phyloP scores from a whole-genome alignment of 2,888 invertebrate genomes.

The Hedychridium roseum region DNA sequence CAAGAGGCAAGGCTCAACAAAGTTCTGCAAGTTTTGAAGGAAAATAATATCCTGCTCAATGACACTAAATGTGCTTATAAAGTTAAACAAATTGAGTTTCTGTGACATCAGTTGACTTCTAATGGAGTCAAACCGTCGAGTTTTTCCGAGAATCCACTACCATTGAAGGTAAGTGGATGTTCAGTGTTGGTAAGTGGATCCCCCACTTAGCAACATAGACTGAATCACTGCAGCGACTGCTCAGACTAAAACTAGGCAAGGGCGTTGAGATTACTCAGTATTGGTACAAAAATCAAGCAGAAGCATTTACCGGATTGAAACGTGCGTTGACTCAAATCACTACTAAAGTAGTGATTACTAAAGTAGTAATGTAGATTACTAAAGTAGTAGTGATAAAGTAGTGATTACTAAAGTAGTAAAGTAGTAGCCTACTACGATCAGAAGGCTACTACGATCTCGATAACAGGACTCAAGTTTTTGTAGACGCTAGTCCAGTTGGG shows the following conservation, averaged over 20 bases:
- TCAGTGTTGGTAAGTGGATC: no score
- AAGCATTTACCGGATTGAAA: conserved; percentile 11
- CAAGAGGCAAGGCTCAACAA: conserved; percentile 41
- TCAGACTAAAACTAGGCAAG: background rate
- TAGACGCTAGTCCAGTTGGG: conserved; percentile 52
- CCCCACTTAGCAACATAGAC: no score
- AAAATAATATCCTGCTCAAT: background rate
- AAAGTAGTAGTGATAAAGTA: no score
- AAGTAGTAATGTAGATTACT: no score
- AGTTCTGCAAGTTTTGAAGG: conserved; percentile 19
- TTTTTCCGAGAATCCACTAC: conserved; percentile 30
- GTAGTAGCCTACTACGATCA: conserved; percentile 47
- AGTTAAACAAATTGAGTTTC: conserved; percentile 1
- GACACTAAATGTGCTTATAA: conserved; percentile 45
- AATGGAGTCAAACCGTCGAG: conserved; percentile 28
- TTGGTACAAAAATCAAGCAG: background rate
- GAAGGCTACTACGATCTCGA: no score
- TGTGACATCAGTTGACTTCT: conserved; percentile 14
- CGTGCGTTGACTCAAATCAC: conserved; percentile 11
- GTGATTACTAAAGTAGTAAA: conserved; percentile 11
- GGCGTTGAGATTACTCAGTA: background rate
- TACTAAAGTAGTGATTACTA: no score
- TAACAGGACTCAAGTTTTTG: conserved; percentile 45
- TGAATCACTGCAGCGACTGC: no score
- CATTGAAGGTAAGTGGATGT: conserved; percentile 34